These are phyloP conservation scores for Platorchestia sp. DNA, from an alignment of 1,140 invertebrate genomes.

Conservation along the genomic window DNA sequence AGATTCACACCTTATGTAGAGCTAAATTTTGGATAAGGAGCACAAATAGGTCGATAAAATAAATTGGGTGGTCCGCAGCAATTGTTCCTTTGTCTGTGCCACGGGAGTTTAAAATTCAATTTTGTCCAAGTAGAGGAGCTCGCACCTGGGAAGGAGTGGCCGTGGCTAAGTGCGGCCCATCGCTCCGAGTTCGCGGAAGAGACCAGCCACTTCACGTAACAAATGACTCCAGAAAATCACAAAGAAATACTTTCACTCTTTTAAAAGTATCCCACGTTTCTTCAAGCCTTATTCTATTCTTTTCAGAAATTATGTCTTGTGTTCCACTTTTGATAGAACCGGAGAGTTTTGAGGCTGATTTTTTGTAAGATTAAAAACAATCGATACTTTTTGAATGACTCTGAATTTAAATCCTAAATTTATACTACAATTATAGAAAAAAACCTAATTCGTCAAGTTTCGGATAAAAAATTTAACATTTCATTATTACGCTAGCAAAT, in stretches of 20 bases:
- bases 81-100: neutral
- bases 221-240: neutral
- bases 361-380: neutral
- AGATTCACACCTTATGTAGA: neutral
- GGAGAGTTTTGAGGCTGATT: neutral
- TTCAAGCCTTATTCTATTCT: neutral
- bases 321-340: neutral
- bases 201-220: neutral
- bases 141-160: neutral
- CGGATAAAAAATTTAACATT: too few relatives aligned
- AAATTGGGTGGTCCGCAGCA: neutral
- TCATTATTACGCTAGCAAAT: too few relatives aligned
- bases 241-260: neutral
- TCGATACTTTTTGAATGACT: too few relatives aligned
- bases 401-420: too few relatives aligned
- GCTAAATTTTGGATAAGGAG: neutral
- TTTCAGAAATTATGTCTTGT: neutral
- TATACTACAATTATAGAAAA: too few relatives aligned
- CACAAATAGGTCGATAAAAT: neutral
- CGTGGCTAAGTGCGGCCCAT: neutral
- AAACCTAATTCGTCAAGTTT: too few relatives aligned
- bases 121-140: neutral
- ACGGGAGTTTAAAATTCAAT: neutral
- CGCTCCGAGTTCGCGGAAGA: neutral
- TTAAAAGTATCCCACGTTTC: neutral